Evolutionary conservation across 2,113 vertebrate genomes (phyloP).

Genomic region (Salminus brasiliensis): DNA sequence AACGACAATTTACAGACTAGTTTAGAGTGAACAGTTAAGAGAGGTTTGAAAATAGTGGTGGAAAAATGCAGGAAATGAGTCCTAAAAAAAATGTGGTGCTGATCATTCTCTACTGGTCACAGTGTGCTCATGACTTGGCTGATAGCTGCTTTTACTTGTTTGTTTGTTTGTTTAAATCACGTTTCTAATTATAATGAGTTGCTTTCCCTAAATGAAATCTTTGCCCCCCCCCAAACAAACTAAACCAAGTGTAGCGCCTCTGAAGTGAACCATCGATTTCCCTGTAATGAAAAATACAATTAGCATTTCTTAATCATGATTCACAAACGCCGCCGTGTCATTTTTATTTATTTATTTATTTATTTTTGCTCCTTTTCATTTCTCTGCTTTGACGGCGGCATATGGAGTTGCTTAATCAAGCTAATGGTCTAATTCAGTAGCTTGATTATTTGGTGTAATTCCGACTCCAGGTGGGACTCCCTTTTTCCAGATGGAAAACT

Average conservation of each 20-base stretch:
- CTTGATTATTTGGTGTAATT: conserved; percentile 59
- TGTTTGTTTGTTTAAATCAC: background rate
- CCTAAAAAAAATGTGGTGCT: background rate
- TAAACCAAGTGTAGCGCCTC: conserved; percentile 51
- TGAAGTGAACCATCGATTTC: conserved; percentile 52
- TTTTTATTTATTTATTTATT: too few species aligned
- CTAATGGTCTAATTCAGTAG: conserved; percentile 60
- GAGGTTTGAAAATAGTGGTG: too few species aligned
- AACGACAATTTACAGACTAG: too few species aligned
- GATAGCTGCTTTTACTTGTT: background rate
- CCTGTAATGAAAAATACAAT: conserved; percentile 64
- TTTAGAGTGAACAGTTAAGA: too few species aligned
- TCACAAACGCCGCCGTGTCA: conserved; percentile 59
- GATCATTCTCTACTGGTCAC: background rate
- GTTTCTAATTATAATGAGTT: conserved; percentile 7
- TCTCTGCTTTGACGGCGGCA: conserved; percentile 58
- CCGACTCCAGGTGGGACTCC: conserved; percentile 51
- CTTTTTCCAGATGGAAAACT: conserved; percentile 39
- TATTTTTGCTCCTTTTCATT: conserved; percentile 50
- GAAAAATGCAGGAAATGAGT: too few species aligned
- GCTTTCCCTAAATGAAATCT: conserved; percentile 44
- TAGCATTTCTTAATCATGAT: conserved; percentile 67
- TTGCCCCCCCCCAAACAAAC: conserved; percentile 40
- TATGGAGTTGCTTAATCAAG: conserved; percentile 69
- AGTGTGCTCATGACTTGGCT: background rate